Evolutionary conservation across 2,797 vertebrate genomes (phyloP).

Genomic region (Rhinatrema bivittatum): DNA sequence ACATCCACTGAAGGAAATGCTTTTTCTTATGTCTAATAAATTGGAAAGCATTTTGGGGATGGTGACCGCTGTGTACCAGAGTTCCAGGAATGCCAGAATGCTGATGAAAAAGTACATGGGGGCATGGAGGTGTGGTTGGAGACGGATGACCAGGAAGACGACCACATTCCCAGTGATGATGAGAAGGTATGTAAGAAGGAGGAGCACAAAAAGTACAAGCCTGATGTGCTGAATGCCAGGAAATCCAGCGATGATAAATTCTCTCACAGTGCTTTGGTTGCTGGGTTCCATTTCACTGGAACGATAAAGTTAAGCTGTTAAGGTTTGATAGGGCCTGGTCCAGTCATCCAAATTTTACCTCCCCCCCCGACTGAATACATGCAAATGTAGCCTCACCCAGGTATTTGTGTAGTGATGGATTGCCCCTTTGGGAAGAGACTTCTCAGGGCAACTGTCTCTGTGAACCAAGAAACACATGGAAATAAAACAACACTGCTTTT

Average conservation of each 20-base stretch:
- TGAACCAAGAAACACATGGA: no score
- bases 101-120: conserved; percentile 30
- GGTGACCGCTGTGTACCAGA: conserved; percentile 21
- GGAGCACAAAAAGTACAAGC: conserved; percentile 6
- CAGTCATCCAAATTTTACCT: no score
- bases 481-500: no score
- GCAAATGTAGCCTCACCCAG: no score
- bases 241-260: conserved; percentile 28
- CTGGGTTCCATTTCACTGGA: not conserved
- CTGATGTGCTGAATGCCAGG: not conserved
- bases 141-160: conserved; percentile 12
- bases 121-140: conserved; percentile 6
- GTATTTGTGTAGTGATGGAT: no score
- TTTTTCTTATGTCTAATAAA: conserved; percentile 3
- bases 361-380: no score
- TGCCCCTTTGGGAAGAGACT: no score
- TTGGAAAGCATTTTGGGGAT: conserved; percentile 30
- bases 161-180: conserved; percentile 23
- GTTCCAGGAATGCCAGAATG: conserved; percentile 18
- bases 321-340: no score
- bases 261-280: conserved; percentile 13
- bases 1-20: conserved; percentile 22
- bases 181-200: conserved; percentile 22
- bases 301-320: no score
- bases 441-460: no score